Evolutionary conservation across 2,888 invertebrate species (phyloP).

Genomic region (Nesidiocoris tenuis): DNA sequence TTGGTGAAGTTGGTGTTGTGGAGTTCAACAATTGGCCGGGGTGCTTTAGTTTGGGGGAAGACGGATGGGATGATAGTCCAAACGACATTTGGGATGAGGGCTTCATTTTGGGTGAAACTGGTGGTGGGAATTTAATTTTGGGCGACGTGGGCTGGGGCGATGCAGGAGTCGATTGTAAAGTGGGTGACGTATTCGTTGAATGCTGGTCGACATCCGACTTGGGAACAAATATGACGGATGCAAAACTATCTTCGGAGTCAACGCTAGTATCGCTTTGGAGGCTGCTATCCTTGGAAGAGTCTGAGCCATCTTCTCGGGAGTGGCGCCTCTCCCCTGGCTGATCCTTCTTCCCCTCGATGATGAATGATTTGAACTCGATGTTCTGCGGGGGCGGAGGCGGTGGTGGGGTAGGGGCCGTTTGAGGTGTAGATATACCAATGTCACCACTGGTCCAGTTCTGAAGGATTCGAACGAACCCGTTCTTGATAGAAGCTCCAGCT

Average conservation of each 20-base stretch:
- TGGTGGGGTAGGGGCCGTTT: conserved; percentile 47
- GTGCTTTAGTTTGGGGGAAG: conserved; percentile 52
- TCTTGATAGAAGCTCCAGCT: conserved; percentile 66
- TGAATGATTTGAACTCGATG: conserved; percentile 41
- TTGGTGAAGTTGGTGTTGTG: conserved; percentile 74
- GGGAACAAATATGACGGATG: conserved; percentile 87
- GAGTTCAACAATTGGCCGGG: conserved; percentile 57
- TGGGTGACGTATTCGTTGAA: conserved; percentile 59
- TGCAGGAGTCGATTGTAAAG: conserved; percentile 53
- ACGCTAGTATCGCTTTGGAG: conserved; percentile 91
- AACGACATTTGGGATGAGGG: conserved; percentile 49
- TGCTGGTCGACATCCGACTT: conserved; percentile 65
- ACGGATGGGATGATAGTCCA: conserved; percentile 51
- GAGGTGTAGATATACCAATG: conserved; percentile 47
- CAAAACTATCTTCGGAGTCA: conserved; percentile 90
- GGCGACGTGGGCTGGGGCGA: conserved; percentile 52
- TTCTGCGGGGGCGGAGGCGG: conserved; percentile 46
- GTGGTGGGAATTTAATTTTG: conserved; percentile 50
- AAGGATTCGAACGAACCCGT: conserved; percentile 78
- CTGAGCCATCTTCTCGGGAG: conserved; percentile 84
- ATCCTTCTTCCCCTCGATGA: conserved; percentile 57
- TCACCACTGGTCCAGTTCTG: conserved; percentile 67
- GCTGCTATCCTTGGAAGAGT: conserved; percentile 82
- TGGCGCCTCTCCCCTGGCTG: conserved; percentile 67
- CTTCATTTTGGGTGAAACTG: conserved; percentile 51